Conservation (phyloP, 1,140 invertebrate genomes). For the Drosophila repletoides region DNA sequence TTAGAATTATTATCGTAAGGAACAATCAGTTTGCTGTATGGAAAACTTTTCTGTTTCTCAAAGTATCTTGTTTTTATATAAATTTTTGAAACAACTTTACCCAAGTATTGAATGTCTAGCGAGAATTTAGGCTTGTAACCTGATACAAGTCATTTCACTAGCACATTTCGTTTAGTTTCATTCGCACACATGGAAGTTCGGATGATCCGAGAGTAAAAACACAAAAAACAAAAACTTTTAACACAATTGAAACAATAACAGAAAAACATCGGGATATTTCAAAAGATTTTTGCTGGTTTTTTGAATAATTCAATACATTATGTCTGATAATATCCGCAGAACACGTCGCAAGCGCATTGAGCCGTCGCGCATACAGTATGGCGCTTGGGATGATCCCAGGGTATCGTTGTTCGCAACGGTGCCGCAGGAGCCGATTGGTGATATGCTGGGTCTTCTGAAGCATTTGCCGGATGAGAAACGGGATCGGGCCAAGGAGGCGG, state of each 20-base stretch:
- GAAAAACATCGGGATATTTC: no score
- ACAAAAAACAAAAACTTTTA: neutral
- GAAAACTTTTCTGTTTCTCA: neutral
- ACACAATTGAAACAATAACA: neutral
- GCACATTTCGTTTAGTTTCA: conserved; percentile 29
- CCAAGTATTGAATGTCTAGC: neutral
- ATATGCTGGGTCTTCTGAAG: conserved; percentile 42
- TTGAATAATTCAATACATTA: neutral
- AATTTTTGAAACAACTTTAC: neutral
- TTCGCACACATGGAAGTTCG: conserved; percentile 12
- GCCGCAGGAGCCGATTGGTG: conserved; percentile 46
- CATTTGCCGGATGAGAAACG: conserved; percentile 10
- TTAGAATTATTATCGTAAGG: no score
- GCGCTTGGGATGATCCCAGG: conserved; percentile 55
- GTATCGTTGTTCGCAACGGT: conserved; percentile 48
- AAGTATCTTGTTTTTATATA: neutral
- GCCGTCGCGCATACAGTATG: conserved; percentile 18
- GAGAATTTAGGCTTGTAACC: neutral
- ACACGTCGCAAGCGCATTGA: conserved; percentile 13
- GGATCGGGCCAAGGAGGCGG: conserved; percentile 11
- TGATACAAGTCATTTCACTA: neutral
- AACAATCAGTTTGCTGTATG: neutral
- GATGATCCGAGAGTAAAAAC: conserved; percentile 2
- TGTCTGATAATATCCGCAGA: neutral
- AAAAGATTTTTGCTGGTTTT: neutral